A percentile compares a stretch with the other conserved stretches of the same genome.
phyloP scores from a whole-genome alignment of 2,113 vertebrate genomes.

The Sapajus apella region DNA sequence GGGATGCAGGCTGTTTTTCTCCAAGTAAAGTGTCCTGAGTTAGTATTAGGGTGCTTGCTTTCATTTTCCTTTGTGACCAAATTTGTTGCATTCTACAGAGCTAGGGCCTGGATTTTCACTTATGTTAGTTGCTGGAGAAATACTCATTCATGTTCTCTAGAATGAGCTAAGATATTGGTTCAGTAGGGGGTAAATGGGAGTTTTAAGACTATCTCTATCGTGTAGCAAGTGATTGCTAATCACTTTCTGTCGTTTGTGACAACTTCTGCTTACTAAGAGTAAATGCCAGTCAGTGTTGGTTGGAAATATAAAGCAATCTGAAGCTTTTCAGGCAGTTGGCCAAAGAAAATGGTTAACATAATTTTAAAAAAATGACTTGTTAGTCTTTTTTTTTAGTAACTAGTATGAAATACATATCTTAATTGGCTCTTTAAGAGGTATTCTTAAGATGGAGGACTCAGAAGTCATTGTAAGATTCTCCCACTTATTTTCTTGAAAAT shows the following conservation, averaged over 20 bases:
- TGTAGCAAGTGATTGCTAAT: conserved; percentile 75
- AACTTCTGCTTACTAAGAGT: conserved; percentile 65
- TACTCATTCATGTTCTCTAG: background rate
- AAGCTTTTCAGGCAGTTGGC: conserved; percentile 70
- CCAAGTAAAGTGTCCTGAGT: conserved; percentile 66
- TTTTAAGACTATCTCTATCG: conserved; percentile 72
- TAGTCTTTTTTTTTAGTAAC: conserved; percentile 44
- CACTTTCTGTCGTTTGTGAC: conserved; percentile 67
- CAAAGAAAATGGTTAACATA: conserved; percentile 72
- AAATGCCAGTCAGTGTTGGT: conserved; percentile 48
- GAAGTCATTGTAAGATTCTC: conserved; percentile 74
- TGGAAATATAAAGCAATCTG: conserved; percentile 47
- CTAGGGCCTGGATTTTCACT: conserved; percentile 54
- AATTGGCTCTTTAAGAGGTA: conserved; percentile 73
- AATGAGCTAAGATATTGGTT: conserved; percentile 69
- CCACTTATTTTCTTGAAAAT: conserved; percentile 68
- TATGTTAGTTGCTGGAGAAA: conserved; percentile 63
- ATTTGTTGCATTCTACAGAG: conserved; percentile 64
- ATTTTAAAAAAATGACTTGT: conserved; percentile 20
- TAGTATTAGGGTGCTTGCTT: conserved; percentile 61
- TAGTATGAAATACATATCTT: conserved; percentile 66
- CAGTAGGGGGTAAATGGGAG: conserved; percentile 61
- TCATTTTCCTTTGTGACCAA: conserved; percentile 73
- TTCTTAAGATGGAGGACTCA: conserved; percentile 72
- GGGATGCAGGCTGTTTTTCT: conserved; percentile 75